Percentiles rank a stretch among this genome's conserved stretches.
Evolutionary conservation across 2,888 invertebrate genomes (phyloP).

Genomic region (Ectobius pallidus): DNA sequence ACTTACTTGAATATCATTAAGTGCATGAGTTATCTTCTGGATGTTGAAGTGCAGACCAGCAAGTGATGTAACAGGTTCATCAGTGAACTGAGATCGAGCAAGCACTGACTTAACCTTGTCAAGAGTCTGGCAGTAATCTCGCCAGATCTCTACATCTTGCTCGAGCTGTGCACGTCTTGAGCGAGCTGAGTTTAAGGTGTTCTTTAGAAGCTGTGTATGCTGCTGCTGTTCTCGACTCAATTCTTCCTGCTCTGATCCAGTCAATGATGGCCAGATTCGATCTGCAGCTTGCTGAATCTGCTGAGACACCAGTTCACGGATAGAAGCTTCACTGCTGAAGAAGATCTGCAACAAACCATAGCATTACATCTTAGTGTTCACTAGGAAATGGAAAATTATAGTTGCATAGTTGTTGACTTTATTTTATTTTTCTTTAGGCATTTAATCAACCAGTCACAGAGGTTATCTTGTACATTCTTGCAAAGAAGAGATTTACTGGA

Average conservation of each 20-base stretch:
- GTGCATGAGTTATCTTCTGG: slow-evolving; percentile 80
- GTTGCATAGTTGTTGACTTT: too few relatives aligned
- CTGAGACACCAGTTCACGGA: slow-evolving; percentile 80
- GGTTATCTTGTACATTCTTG: too few relatives aligned
- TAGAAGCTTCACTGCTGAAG: slow-evolving; percentile 78
- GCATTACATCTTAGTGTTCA: too few relatives aligned
- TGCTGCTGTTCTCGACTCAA: slow-evolving; percentile 81
- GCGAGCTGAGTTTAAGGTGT: slow-evolving; percentile 82
- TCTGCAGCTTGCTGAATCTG: slow-evolving; percentile 84
- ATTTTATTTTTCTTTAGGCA: too few relatives aligned
- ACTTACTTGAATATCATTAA: slow-evolving; percentile 59
- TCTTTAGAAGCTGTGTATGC: slow-evolving; percentile 80
- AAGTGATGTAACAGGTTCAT: slow-evolving; percentile 76
- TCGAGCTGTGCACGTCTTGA: slow-evolving; percentile 80
- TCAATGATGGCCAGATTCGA: slow-evolving; percentile 86
- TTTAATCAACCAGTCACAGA: too few relatives aligned
- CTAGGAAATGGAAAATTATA: too few relatives aligned
- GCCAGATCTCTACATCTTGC: slow-evolving; percentile 84
- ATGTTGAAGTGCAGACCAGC: slow-evolving; percentile 83
- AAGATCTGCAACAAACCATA: slow-evolving; percentile 60
- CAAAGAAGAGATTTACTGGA: too few relatives aligned
- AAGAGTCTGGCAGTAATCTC: slow-evolving; percentile 78
- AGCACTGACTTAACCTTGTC: slow-evolving; percentile 79
- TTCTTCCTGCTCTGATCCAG: slow-evolving; percentile 80
- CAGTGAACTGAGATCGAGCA: slow-evolving; percentile 75